Conservation (phyloP, 2,888 invertebrate genomes). For the Pilophorus perplexus region DNA sequence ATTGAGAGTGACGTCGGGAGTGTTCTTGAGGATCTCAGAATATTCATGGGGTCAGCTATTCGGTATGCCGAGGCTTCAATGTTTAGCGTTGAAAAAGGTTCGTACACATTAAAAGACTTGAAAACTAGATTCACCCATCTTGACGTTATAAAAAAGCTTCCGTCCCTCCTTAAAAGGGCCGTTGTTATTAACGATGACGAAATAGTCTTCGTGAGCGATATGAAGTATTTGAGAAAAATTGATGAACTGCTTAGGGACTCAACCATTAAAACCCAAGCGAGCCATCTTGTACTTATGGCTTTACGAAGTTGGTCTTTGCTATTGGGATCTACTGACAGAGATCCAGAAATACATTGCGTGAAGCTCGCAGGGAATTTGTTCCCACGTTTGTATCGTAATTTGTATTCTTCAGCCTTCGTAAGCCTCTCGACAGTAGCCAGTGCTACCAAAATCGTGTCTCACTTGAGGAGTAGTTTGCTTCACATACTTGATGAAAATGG, state of each 20-base stretch:
- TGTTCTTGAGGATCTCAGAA: not conserved
- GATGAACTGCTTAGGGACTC: slow-evolving; percentile 7
- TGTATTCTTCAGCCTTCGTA: not conserved
- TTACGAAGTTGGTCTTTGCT: too few species aligned
- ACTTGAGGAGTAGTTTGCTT: too few species aligned
- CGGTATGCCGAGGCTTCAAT: not conserved
- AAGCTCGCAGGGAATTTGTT: not conserved
- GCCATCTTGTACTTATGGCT: not conserved
- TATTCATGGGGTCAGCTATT: slow-evolving; percentile 13
- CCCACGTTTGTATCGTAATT: not conserved
- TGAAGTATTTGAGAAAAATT: slow-evolving; percentile 11
- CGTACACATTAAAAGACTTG: not conserved
- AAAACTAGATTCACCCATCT: not conserved
- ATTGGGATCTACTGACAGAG: not conserved
- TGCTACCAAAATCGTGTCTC: too few species aligned
- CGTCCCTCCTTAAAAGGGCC: not conserved
- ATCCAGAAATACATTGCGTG: not conserved
- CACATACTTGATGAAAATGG: too few species aligned
- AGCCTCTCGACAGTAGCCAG: too few species aligned
- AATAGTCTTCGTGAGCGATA: not conserved
- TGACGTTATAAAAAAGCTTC: not conserved
- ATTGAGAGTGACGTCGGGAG: not conserved
- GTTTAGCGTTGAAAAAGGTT: not conserved
- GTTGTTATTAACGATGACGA: slow-evolving; percentile 3
- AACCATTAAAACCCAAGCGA: slow-evolving; percentile 1